Base-by-base conservation (phyloP, 2,888 invertebrate genomes). In the Orthonevra nobilis region DNA sequence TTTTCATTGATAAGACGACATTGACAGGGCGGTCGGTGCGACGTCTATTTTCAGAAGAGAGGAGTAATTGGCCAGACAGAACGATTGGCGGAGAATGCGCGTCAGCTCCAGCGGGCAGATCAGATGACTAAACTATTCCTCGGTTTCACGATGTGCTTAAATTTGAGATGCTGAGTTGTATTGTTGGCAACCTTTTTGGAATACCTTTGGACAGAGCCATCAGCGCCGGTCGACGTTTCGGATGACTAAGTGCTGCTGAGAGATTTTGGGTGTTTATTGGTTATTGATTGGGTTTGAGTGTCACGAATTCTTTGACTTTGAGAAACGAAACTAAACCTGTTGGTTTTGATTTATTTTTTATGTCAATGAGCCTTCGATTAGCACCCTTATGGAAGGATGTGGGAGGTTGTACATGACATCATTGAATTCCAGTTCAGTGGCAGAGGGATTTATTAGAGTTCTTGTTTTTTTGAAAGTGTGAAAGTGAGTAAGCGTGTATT, bases 101-200 rank as follows among this genome's bases (percentile, higher is more conserved):
- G 12, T 19, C 61, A 32, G 42, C 34, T 70, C 52, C 70, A 70
- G 50, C 40, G 28, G 58, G 12, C 48, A 32, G 64, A 70, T 70
- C 48, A 32, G 64, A 70, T 70, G 75, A 70, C 75, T 77, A 77
- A 77, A 69, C 69, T 56, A 54, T 48, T 40, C 42, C 46, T 23
- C 5, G 1, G 10, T n/a, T 38, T 6, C 10, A 7, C 17, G 5
- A 7, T 23, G 23, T n/a, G 3, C 9, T n/a, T n/a, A n/a, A n/a
- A n/a, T n/a, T n/a, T 61, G 48, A 63, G 48, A 20, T 38, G 26
- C 3, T 36, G 28, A 5, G 34, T 9, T 9, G 7, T 10, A 10
- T 3, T 32, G 32, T 32, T 10, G 32, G 23, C 6, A 10, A 26
- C 3, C 3, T 30, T 20, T 40, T 40, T 28, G 20, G 19, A 28